phyloP scores from a whole-genome alignment of 1,140 invertebrate genomes.

The Bombus consobrinus region DNA sequence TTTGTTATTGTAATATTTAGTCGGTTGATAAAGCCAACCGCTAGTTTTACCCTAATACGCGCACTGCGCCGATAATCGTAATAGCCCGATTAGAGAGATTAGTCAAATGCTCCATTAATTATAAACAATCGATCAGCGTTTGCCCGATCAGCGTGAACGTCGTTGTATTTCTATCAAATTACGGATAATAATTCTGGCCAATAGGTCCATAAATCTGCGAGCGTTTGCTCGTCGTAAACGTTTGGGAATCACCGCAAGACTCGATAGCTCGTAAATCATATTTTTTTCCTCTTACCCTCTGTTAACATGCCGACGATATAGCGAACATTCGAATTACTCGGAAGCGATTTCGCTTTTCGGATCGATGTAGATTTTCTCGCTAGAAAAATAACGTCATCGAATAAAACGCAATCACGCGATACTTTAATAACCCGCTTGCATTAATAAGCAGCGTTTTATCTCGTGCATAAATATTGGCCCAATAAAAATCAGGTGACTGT shows the following conservation, averaged over 20 bases:
- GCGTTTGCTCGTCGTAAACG: background rate
- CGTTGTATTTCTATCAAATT: background rate
- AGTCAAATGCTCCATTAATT: slow-evolving; percentile 13
- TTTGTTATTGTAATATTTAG: slow-evolving; percentile 6
- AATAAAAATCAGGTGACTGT: no score
- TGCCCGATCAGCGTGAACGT: no score
- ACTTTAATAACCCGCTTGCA: background rate
- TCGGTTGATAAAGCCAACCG: no score
- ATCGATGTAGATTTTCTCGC: no score
- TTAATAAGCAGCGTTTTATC: background rate
- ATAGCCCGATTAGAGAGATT: slow-evolving; percentile 11
- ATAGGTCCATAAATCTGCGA: background rate
- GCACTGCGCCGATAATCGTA: slow-evolving; percentile 3
- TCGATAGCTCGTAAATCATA: background rate
- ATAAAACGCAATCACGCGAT: background rate
- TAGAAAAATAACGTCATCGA: background rate
- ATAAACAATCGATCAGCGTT: slow-evolving; percentile 30
- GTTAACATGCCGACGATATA: no score
- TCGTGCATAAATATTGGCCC: background rate
- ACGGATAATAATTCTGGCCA: background rate
- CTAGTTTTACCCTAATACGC: background rate
- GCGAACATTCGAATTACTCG: background rate
- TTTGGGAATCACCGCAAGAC: no score
- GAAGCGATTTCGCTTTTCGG: background rate
- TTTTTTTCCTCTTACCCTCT: no score